These are phyloP conservation scores for Chroicocephalus ridibundus DNA, from an alignment of 2,113 vertebrate genomes.

Conservation along the genomic window DNA sequence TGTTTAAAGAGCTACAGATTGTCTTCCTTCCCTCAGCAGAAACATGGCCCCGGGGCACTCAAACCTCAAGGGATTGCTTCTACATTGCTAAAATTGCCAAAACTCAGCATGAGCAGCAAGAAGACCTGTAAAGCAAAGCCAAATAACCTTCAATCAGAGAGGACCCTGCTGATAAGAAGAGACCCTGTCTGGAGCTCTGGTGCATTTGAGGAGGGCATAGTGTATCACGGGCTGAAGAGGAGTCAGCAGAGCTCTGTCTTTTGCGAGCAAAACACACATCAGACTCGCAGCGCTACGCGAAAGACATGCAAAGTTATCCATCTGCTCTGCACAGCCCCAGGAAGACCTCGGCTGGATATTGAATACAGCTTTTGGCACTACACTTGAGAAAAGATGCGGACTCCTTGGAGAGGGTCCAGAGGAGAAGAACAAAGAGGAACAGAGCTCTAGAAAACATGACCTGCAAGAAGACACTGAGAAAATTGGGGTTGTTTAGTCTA, in stretches of 20 bases:
- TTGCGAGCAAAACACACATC: neutral
- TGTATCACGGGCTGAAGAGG: neutral
- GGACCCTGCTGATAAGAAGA: slow-evolving; percentile 2
- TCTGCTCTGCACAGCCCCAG: slow-evolving; percentile 41
- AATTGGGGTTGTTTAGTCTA: slow-evolving; percentile 61
- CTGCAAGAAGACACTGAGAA: slow-evolving; percentile 14
- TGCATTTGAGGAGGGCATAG: neutral
- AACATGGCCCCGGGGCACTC: neutral
- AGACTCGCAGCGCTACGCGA: neutral
- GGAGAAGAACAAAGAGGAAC: slow-evolving; percentile 51
- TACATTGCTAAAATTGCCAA: neutral
- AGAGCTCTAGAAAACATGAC: slow-evolving; percentile 60
- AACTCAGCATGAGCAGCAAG: neutral
- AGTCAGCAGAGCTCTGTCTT: neutral
- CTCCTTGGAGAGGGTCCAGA: slow-evolving; percentile 50
- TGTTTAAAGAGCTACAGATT: neutral
- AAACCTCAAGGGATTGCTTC: neutral
- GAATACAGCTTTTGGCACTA: slow-evolving; percentile 58
- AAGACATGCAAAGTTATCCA: slow-evolving; percentile 18
- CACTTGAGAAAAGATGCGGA: slow-evolving; percentile 49
- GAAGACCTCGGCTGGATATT: slow-evolving; percentile 48
- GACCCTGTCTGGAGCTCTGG: neutral
- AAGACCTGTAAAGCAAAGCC: neutral
- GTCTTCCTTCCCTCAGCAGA: neutral
- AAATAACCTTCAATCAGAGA: neutral